Evolutionary conservation across 2,888 invertebrate species (phyloP).

Genomic region (Rugalucina vietnamica): DNA sequence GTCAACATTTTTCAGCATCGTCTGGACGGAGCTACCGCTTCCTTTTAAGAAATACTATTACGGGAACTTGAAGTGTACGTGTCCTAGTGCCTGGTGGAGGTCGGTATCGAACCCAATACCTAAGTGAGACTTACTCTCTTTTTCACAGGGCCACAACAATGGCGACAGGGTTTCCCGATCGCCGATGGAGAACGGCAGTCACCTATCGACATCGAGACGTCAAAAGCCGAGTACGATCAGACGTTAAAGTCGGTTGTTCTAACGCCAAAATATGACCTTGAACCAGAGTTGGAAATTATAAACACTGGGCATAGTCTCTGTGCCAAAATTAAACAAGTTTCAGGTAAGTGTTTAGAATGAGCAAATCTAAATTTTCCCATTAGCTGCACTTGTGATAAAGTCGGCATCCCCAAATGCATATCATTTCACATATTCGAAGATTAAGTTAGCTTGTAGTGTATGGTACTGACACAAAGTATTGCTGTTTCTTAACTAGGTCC

Average conservation of each 20-base stretch:
- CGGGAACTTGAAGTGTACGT: neutral
- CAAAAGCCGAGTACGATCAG: constrained; percentile 39
- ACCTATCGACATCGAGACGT: constrained; percentile 60
- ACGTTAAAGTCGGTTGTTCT: constrained; percentile 27
- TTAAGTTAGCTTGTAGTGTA: too few relatives aligned
- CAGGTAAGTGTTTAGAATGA: constrained; percentile 17
- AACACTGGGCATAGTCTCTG: constrained; percentile 64
- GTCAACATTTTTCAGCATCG: neutral
- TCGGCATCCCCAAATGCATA: too few relatives aligned
- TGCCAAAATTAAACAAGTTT: constrained; percentile 44
- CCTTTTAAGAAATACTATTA: neutral
- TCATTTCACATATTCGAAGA: too few relatives aligned
- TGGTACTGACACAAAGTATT: too few relatives aligned
- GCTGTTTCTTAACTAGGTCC: too few relatives aligned
- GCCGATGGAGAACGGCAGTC: constrained; percentile 60
- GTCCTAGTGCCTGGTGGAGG: neutral
- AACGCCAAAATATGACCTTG: constrained; percentile 36
- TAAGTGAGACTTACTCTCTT: neutral
- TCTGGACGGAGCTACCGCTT: neutral
- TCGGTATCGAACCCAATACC: too few relatives aligned
- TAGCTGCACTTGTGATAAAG: too few relatives aligned
- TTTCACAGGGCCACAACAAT: constrained; percentile 54
- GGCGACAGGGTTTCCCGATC: constrained; percentile 45
- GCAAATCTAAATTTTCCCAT: too few relatives aligned
- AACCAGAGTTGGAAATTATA: constrained; percentile 30